Conservation (phyloP, 2,888 invertebrate genomes). For the Rhaphigaster nebulosa region DNA sequence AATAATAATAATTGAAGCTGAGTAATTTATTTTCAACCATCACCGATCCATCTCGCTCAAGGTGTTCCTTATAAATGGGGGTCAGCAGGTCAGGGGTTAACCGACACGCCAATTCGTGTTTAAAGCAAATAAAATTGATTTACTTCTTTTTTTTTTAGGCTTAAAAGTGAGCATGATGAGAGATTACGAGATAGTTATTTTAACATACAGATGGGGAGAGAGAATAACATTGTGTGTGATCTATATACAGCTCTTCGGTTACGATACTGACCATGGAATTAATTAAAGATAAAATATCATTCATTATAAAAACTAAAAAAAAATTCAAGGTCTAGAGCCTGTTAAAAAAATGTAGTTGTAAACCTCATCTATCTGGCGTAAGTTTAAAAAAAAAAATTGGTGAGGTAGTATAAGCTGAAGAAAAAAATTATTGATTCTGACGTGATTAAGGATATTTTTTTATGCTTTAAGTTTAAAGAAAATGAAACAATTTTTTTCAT, state of each 20-base stretch:
- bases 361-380: background rate
- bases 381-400: background rate
- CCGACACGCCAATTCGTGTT: conserved; percentile 5
- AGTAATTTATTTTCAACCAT: background rate
- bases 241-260: background rate
- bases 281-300: background rate
- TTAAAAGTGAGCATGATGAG: background rate
- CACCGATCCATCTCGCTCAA: background rate
- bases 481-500: no score
- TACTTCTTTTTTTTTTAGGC: background rate
- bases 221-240: background rate
- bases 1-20: background rate
- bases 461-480: background rate
- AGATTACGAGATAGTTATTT: background rate
- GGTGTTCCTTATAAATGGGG: background rate
- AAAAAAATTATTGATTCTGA: background rate
- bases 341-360: background rate
- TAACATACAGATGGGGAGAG: background rate
- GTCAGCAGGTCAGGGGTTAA: conserved; percentile 12
- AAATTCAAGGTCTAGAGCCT: background rate
- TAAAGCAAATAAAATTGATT: background rate
- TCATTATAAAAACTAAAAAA: background rate
- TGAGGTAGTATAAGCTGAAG: background rate
- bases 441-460: background rate
- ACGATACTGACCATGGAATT: background rate